Percentiles rank a stretch among this genome's conserved stretches.
phyloP scores from a whole-genome alignment of 1,140 invertebrate species.

The Drosophila paulistorum region DNA sequence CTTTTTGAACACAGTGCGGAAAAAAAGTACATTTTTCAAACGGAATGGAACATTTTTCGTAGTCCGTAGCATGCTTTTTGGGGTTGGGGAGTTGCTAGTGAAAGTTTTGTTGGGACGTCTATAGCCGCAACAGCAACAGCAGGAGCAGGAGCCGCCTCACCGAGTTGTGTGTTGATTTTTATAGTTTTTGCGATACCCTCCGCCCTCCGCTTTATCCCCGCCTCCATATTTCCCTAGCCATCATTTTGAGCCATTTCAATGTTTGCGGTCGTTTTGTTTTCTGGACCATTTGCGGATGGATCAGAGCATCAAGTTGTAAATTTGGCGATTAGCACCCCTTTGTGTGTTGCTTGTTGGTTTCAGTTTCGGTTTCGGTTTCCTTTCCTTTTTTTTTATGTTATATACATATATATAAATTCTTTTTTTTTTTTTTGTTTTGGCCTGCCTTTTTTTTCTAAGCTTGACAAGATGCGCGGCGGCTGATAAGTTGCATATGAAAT shows the following conservation, averaged over 20 bases:
- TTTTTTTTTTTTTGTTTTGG: neutral
- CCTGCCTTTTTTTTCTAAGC: constrained; percentile 55
- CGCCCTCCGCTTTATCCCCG: constrained; percentile 3
- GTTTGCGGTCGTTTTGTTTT: constrained; percentile 79
- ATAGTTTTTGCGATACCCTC: constrained; percentile 58
- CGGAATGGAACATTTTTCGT: constrained; percentile 71
- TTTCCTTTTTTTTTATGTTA: neutral
- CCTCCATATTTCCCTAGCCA: constrained; percentile 8
- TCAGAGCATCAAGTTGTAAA: constrained; percentile 77
- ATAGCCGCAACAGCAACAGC: too few species aligned
- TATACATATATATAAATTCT: neutral
- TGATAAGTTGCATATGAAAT: constrained; percentile 73
- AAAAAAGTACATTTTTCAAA: constrained; percentile 82
- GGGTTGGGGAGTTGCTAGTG: constrained; percentile 43
- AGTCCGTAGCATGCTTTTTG: constrained; percentile 60
- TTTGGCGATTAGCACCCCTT: constrained; percentile 82
- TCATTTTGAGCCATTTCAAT: constrained; percentile 25
- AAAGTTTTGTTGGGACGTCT: constrained; percentile 50
- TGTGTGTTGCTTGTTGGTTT: constrained; percentile 55
- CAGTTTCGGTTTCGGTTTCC: constrained; percentile 20
- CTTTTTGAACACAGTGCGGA: constrained; percentile 39
- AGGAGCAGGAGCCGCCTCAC: constrained; percentile 26
- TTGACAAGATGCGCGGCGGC: constrained; percentile 74
- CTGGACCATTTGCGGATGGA: constrained; percentile 74
- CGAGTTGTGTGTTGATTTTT: constrained; percentile 61